A percentile compares a stretch with the other conserved stretches of the same genome.
These are phyloP conservation scores for Coleophora flavipennella DNA, from an alignment of 2,888 invertebrate genomes.

Conservation along the genomic window DNA sequence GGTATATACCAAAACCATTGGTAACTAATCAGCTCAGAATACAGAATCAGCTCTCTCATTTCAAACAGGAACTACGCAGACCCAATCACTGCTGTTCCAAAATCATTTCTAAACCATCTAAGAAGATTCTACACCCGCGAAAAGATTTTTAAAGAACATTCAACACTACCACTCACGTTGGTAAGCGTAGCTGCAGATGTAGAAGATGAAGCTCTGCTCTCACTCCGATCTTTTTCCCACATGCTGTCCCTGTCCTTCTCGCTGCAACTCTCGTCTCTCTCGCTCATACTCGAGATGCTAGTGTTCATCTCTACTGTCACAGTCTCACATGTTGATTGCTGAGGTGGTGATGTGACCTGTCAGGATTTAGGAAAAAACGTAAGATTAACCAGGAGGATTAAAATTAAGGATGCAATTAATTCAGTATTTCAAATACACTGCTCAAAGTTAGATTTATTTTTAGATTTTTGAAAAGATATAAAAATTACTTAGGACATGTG, in stretches of 20 bases:
- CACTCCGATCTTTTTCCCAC: slow-evolving; percentile 60
- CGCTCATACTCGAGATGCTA: slow-evolving; percentile 53
- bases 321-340: slow-evolving; percentile 36
- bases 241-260: slow-evolving; percentile 61
- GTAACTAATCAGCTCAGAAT: too few relatives aligned
- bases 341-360: slow-evolving; percentile 36
- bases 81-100: too few relatives aligned
- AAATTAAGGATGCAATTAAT: too few relatives aligned
- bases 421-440: too few relatives aligned
- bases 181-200: slow-evolving; percentile 74
- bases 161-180: slow-evolving; percentile 65
- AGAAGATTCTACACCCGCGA: neutral
- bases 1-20: too few relatives aligned
- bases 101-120: neutral
- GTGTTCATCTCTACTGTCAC: slow-evolving; percentile 51
- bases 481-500: too few relatives aligned
- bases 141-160: neutral
- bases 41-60: too few relatives aligned
- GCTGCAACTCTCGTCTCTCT: slow-evolving; percentile 46
- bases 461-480: too few relatives aligned
- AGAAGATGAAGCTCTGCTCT: slow-evolving; percentile 59
- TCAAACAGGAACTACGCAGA: too few relatives aligned
- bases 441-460: too few relatives aligned
- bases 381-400: too few relatives aligned
- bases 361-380: too few relatives aligned